A percentile compares a stretch with the other conserved stretches of the same genome.
phyloP scores from a whole-genome alignment of 2,113 vertebrate genomes.

The Tachycineta bicolor region DNA sequence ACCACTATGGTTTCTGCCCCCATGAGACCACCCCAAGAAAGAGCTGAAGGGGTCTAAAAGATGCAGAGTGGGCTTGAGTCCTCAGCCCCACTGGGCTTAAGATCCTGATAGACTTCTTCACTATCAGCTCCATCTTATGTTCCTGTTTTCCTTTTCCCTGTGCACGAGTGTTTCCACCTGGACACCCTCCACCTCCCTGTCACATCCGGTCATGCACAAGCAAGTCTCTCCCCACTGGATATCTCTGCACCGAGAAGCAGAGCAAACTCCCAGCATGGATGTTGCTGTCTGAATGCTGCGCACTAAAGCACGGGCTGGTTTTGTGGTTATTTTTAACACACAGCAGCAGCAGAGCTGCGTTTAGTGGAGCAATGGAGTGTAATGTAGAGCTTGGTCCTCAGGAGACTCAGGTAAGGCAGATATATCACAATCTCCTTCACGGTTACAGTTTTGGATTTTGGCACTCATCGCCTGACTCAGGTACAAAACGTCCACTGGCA shows the following conservation, averaged over 20 bases:
- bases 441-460: neutral
- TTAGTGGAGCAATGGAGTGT: neutral
- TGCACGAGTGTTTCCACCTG: neutral
- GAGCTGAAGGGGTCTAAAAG: neutral
- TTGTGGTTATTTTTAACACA: neutral
- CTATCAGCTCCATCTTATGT: neutral
- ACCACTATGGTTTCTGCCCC: accelerated
- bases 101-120: neutral
- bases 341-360: neutral
- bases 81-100: neutral
- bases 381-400: neutral
- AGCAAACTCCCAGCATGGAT: neutral
- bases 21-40: neutral
- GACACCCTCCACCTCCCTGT: neutral
- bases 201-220: neutral
- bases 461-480: neutral
- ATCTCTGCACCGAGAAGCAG: neutral
- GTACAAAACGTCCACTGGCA: neutral
- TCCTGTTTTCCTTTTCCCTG: neutral
- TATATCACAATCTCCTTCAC: neutral
- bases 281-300: neutral
- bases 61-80: neutral
- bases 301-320: neutral
- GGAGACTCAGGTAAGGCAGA: neutral
- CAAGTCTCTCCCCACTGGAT: neutral